Percentiles rank a stretch among this genome's conserved stretches.
phyloP scores from a whole-genome alignment of 2,113 vertebrate genomes.

The Lasiurus cinereus region DNA sequence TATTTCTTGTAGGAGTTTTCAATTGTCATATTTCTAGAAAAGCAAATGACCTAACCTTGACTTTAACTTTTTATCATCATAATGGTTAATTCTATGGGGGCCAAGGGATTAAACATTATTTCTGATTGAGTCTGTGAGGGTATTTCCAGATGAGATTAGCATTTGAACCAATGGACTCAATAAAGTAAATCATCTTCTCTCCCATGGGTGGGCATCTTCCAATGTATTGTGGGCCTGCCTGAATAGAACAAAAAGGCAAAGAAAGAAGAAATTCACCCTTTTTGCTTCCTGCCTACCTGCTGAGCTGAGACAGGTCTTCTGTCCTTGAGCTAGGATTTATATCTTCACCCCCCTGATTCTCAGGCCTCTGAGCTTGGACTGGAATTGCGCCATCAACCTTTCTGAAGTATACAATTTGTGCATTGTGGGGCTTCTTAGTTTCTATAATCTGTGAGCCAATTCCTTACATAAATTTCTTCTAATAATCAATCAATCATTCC shows the following conservation, averaged over 20 bases:
- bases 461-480: not conserved
- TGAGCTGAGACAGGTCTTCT: not conserved
- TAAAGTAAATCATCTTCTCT: not conserved
- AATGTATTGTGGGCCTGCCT: not conserved
- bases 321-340: not conserved
- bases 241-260: not conserved
- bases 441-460: not conserved
- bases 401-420: not conserved
- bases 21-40: not conserved
- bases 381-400: not conserved
- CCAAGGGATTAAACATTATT: not conserved
- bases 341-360: not conserved
- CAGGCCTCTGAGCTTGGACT: not conserved
- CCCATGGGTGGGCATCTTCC: not conserved
- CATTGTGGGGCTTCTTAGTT: not conserved
- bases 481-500: not conserved
- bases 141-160: not conserved
- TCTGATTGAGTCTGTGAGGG: not conserved
- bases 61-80: not conserved
- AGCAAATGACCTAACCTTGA: not conserved
- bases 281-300: not conserved
- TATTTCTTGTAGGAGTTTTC: not conserved
- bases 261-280: not conserved
- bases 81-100: not conserved
- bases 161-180: not conserved